Conservation (phyloP, 2,113 vertebrate genomes). For the Channa maculata region DNA sequence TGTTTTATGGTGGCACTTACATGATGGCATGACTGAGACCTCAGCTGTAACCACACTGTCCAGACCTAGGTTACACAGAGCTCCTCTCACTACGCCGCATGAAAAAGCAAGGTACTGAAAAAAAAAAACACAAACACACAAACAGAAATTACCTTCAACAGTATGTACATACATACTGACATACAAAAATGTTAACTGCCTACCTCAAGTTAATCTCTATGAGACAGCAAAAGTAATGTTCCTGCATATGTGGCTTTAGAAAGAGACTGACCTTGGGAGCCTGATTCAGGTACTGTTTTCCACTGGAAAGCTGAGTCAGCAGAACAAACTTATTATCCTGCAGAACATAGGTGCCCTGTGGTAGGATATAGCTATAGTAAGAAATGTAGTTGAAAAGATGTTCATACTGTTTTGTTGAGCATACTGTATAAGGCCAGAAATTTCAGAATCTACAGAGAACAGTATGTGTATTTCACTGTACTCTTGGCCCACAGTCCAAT, state of each 20-base stretch:
- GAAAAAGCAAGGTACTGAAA: conserved; percentile 88
- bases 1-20: conserved; percentile 78
- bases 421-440: too few species aligned
- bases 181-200: neutral
- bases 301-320: conserved; percentile 83
- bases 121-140: conserved; percentile 14
- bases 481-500: neutral
- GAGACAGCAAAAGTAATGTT: neutral
- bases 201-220: neutral
- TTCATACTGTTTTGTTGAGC: too few species aligned
- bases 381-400: too few species aligned
- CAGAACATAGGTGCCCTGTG: conserved; percentile 88
- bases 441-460: too few species aligned
- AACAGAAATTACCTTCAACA: neutral
- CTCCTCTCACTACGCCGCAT: conserved; percentile 87
- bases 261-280: conserved; percentile 85
- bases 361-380: neutral
- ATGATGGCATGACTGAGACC: conserved; percentile 86
- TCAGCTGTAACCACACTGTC: conserved; percentile 88
- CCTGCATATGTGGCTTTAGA: neutral
- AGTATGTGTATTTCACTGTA: neutral
- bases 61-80: conserved; percentile 86
- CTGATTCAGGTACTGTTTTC: conserved; percentile 88
- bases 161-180: neutral
- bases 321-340: conserved; percentile 89